A percentile compares a stretch with the other conserved stretches of the same genome.
Conservation (phyloP, 2,113 vertebrate species). For the Salminus brasiliensis region DNA sequence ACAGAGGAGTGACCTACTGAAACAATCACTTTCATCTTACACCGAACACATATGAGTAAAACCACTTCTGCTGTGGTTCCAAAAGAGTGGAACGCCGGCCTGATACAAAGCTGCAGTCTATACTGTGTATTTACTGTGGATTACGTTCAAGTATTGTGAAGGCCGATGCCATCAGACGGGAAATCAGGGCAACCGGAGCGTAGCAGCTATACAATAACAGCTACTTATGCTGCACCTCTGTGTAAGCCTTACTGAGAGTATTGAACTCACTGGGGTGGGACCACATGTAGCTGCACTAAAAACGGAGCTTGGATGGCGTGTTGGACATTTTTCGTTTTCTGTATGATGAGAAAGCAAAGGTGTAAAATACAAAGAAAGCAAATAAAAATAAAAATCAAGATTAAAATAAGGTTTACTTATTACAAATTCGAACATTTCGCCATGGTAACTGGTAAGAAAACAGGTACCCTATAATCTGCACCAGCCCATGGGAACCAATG, state of each 20-base stretch:
- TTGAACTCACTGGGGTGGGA: neutral
- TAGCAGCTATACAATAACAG: conserved; percentile 1
- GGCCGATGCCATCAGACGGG: conserved; percentile 8
- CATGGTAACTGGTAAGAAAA: no score
- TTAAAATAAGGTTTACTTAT: no score
- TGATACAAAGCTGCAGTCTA: neutral
- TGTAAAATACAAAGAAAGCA: neutral
- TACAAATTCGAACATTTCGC: no score
- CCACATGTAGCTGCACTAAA: neutral
- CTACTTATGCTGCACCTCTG: neutral
- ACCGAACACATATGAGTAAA: neutral
- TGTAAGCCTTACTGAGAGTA: neutral
- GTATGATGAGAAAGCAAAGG: neutral
- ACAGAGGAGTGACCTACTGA: neutral
- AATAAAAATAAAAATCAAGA: neutral
- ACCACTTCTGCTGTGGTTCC: neutral
- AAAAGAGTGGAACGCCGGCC: neutral
- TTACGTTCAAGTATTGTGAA: neutral
- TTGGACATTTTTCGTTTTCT: neutral
- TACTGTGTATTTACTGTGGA: neutral
- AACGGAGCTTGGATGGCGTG: neutral
- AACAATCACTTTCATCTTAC: neutral
- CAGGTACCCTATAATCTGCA: no score
- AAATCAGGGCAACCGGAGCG: neutral
- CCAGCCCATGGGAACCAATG: no score